Percentiles rank a stretch among this genome's conserved stretches.
Conservation (phyloP, 2,797 vertebrate genomes). For the Melopsittacus undulatus region DNA sequence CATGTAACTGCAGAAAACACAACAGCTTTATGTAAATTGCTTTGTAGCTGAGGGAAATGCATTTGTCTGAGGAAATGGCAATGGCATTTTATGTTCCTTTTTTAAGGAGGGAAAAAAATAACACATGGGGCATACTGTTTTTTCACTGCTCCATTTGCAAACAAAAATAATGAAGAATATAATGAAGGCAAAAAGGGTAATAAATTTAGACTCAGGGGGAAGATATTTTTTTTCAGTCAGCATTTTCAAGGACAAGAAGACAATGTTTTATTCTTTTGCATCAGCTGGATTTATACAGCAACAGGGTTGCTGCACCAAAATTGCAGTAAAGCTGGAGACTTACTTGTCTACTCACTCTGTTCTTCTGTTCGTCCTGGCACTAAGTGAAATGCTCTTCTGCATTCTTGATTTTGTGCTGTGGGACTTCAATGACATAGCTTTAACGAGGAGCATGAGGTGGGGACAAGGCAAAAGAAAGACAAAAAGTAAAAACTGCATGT, state of each 20-base stretch:
- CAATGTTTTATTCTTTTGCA: background rate
- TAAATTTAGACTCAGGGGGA: background rate
- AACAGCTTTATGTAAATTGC: background rate
- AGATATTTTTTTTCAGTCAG: background rate
- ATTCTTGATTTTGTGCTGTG: background rate
- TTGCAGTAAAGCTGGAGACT: background rate
- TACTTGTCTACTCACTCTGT: background rate
- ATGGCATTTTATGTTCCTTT: background rate
- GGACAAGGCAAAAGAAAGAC: background rate
- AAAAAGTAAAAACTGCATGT: background rate
- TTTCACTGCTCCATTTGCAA: background rate
- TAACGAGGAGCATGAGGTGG: background rate
- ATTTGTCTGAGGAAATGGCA: background rate
- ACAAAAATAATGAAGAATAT: background rate
- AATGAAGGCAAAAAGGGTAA: background rate
- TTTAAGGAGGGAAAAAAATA: background rate
- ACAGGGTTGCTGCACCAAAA: background rate
- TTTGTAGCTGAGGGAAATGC: background rate
- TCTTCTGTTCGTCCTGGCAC: background rate
- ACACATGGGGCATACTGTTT: background rate
- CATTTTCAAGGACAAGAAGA: background rate
- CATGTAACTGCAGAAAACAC: background rate
- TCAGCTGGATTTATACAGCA: background rate
- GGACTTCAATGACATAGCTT: background rate
- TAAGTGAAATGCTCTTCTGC: background rate